Conservation (phyloP, 2,113 vertebrate genomes). For the Lates calcarifer region DNA sequence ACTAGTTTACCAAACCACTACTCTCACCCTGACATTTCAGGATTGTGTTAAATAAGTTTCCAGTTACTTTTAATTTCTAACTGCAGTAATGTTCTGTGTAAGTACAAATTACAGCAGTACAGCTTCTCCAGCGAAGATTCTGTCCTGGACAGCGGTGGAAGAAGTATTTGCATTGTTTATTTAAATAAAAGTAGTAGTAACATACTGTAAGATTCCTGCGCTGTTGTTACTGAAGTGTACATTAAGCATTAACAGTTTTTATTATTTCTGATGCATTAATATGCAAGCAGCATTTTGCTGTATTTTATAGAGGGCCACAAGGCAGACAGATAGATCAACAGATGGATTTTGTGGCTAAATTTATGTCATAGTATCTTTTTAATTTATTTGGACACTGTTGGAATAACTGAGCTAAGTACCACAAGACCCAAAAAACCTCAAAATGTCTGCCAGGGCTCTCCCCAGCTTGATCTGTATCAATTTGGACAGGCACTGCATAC, state of each 20-base stretch:
- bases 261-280: neutral
- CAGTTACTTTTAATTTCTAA: neutral
- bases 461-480: slow-evolving; percentile 53
- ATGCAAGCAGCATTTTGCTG: neutral
- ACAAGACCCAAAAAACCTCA: slow-evolving; percentile 25
- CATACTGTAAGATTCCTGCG: neutral
- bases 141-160: neutral
- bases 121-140: neutral
- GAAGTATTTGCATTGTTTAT: neutral
- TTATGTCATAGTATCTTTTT: slow-evolving; percentile 18
- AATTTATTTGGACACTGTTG: slow-evolving; percentile 12
- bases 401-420: slow-evolving; percentile 18
- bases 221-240: neutral
- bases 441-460: slow-evolving; percentile 47
- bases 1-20: neutral
- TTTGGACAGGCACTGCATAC: slow-evolving; percentile 37
- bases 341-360: slow-evolving; percentile 24
- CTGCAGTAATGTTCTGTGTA: neutral
- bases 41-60: neutral
- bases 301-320: neutral
- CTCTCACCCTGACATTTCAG: slow-evolving; percentile 7
- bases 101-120: neutral
- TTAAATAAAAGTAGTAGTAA: neutral
- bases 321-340: slow-evolving; percentile 4
- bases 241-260: neutral